Evolutionary conservation across 1,140 invertebrate species (phyloP).

Genomic region (Caenorhabditis latens): DNA sequence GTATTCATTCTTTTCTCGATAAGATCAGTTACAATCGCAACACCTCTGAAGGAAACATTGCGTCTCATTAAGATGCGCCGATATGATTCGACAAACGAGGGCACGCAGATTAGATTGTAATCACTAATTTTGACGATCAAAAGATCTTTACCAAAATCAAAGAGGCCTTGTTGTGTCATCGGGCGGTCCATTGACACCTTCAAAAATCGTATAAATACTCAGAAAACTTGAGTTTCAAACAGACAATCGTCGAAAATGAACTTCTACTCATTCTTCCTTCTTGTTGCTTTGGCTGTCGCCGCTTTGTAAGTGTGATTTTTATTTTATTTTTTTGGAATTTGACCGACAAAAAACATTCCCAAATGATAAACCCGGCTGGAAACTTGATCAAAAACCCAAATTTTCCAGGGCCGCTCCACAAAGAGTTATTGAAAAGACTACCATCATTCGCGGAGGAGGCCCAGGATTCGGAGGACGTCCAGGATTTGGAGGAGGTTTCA

Average conservation of each 20-base stretch:
- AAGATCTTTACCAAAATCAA: slow-evolving; percentile 35
- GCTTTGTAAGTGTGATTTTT: background rate
- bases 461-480: slow-evolving; percentile 24
- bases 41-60: background rate
- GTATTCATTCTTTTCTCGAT: background rate
- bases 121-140: slow-evolving; percentile 32
- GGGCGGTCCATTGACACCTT: slow-evolving; percentile 25
- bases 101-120: slow-evolving; percentile 20
- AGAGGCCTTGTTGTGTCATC: slow-evolving; percentile 9
- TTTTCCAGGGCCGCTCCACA: slow-evolving; percentile 21
- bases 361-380: background rate
- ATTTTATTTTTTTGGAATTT: background rate
- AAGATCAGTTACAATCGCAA: slow-evolving; percentile 17
- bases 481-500: slow-evolving; percentile 36
- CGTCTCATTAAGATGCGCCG: background rate
- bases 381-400: background rate
- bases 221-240: background rate
- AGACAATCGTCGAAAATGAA: background rate
- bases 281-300: slow-evolving; percentile 22
- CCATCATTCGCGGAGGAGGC: background rate
- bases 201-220: slow-evolving; percentile 23
- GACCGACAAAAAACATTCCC: too few species aligned
- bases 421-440: slow-evolving; percentile 46
- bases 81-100: slow-evolving; percentile 10
- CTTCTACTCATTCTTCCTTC: slow-evolving; percentile 21